Evolutionary conservation across 92 coral and sea anemone species (phyloP).

Genomic region (Epizoanthus fatuus): DNA sequence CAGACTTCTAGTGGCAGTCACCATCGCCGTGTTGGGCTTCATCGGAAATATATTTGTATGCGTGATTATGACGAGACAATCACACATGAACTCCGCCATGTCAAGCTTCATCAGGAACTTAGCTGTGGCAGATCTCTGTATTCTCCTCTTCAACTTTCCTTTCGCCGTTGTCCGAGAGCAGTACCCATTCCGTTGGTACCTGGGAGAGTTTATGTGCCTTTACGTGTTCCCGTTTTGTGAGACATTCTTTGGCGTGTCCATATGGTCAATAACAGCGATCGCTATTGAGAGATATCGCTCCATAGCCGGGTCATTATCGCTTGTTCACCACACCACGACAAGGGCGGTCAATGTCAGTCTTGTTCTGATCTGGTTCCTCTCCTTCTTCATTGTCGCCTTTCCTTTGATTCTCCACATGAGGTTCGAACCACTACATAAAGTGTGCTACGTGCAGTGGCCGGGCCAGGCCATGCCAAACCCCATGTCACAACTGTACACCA

Average conservation of each 20-base stretch:
- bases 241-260: constrained; percentile 20
- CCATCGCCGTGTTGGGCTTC: not conserved
- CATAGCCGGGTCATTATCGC: not conserved
- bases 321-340: not conserved
- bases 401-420: constrained; percentile 3
- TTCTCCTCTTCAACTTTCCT: constrained; percentile 16
- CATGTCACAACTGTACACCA: not conserved
- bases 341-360: not conserved
- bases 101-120: constrained; percentile 8
- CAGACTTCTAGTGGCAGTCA: not conserved
- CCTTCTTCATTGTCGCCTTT: constrained; percentile 2
- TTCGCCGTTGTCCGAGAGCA: constrained; percentile 16
- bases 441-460: constrained; percentile 9
- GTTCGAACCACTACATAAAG: constrained; percentile 6
- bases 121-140: constrained; percentile 23
- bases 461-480: not conserved
- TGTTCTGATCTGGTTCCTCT: not conserved
- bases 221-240: constrained; percentile 24
- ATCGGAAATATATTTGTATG: constrained; percentile 16
- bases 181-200: not conserved
- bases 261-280: constrained; percentile 34
- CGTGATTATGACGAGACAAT: not conserved
- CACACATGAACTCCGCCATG: constrained; percentile 30
- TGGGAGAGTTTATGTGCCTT: constrained; percentile 16
- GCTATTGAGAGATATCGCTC: constrained; percentile 32